Conservation (phyloP, 2,113 vertebrate species). For the Todiramphus chloris region DNA sequence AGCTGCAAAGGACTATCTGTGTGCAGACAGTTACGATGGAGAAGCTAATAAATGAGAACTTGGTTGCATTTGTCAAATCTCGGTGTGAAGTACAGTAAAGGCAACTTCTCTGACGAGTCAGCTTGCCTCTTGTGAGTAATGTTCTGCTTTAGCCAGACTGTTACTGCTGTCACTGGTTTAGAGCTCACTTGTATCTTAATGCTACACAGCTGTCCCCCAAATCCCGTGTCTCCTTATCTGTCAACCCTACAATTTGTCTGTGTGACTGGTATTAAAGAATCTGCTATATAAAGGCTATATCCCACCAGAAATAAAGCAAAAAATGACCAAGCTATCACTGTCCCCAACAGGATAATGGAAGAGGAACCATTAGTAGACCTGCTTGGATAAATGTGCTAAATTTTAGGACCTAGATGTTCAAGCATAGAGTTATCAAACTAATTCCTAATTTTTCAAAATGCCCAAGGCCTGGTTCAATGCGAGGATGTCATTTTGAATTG, state of each 20-base stretch:
- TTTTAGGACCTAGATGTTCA: background rate
- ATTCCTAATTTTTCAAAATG: background rate
- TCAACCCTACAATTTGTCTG: background rate
- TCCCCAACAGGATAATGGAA: background rate
- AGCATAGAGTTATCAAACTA: background rate
- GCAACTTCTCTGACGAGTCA: background rate
- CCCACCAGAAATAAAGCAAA: background rate
- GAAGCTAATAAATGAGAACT: background rate
- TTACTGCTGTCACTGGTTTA: background rate
- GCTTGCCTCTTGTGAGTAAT: rapidly evolving
- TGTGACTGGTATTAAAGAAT: background rate
- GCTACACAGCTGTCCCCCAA: background rate
- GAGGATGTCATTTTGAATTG: background rate
- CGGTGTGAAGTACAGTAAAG: background rate
- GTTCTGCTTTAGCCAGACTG: rapidly evolving
- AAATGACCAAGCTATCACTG: background rate
- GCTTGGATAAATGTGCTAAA: background rate
- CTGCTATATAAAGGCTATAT: background rate
- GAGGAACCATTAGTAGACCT: background rate
- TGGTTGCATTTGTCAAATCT: background rate
- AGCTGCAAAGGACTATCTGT: background rate
- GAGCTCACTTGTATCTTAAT: background rate
- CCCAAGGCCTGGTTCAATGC: background rate
- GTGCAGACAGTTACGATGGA: background rate
- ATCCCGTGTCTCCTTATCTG: background rate